A percentile compares a stretch with the other conserved stretches of the same genome.
Conservation (phyloP, 1,140 invertebrate species). For the Hirudo medicinalis region DNA sequence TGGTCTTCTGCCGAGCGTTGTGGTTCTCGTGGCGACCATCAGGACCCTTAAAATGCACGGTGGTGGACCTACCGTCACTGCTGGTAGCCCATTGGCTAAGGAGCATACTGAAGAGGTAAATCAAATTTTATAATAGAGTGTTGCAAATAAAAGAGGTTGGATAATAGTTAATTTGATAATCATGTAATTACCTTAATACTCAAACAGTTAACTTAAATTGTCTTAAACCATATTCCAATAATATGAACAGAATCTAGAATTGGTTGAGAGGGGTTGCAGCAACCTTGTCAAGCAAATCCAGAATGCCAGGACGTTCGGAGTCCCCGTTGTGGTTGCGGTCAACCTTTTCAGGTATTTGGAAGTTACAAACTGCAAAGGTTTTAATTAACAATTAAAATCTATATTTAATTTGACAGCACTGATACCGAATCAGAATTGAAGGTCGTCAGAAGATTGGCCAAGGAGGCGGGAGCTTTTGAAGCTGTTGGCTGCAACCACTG, state of each 20-base stretch:
- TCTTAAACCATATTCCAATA: no score
- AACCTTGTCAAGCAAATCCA: constrained; percentile 88
- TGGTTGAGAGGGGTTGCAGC: constrained; percentile 69
- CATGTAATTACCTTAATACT: no score
- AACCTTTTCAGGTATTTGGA: constrained; percentile 60
- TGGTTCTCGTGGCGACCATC: constrained; percentile 82
- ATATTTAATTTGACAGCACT: constrained; percentile 52
- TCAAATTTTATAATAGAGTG: no score
- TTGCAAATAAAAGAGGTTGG: no score
- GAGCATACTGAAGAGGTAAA: constrained; percentile 57
- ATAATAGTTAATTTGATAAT: no score
- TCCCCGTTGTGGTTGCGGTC: constrained; percentile 89
- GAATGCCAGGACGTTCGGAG: constrained; percentile 74
- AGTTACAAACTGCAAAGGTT: no score
- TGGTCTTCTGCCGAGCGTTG: constrained; percentile 68
- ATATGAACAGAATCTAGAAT: constrained; percentile 55
- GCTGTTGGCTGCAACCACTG: constrained; percentile 80
- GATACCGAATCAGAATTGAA: constrained; percentile 75
- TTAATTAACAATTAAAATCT: not conserved
- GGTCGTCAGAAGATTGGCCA: constrained; percentile 57
- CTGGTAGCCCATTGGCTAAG: constrained; percentile 65
- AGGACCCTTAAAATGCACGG: constrained; percentile 97
- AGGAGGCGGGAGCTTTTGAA: constrained; percentile 64
- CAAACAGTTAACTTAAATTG: no score
- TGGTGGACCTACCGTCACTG: constrained; percentile 75